These are phyloP conservation scores for Propithecus coquereli DNA, from an alignment of 2,113 vertebrate species.

Conservation along the genomic window DNA sequence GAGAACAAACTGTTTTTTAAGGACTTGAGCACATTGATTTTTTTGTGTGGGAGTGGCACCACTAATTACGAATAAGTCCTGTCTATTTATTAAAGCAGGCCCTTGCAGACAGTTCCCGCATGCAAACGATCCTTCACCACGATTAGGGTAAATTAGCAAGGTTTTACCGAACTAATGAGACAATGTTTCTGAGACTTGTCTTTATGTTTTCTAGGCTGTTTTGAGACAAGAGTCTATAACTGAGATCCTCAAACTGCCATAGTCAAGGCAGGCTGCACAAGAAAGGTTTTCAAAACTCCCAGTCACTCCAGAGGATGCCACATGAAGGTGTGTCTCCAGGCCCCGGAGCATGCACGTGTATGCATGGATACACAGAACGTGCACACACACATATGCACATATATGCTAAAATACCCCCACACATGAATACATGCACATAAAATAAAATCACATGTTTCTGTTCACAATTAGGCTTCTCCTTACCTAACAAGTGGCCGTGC, in stretches of 20 bases:
- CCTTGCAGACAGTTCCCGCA: conserved; percentile 61
- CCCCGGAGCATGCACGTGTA: background rate
- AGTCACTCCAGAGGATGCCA: background rate
- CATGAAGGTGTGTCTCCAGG: background rate
- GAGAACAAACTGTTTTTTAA: conserved; percentile 68
- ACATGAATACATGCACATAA: background rate
- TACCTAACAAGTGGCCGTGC: background rate
- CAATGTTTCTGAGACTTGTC: conserved; percentile 68
- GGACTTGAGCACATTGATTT: conserved; percentile 58
- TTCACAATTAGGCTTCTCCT: background rate
- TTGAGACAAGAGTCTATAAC: conserved; percentile 64
- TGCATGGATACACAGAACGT: background rate
- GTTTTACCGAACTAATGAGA: conserved; percentile 76
- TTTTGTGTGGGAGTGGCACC: conserved; percentile 30
- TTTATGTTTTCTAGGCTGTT: conserved; percentile 58
- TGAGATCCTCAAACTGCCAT: conserved; percentile 53
- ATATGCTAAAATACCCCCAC: background rate
- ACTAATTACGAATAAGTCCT: conserved; percentile 68
- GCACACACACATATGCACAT: background rate
- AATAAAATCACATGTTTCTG: background rate
- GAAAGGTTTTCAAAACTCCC: background rate
- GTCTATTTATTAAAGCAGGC: conserved; percentile 70
- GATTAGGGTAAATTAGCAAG: conserved; percentile 75
- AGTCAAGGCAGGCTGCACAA: background rate
- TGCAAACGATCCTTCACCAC: conserved; percentile 65